phyloP scores from a whole-genome alignment of 2,113 vertebrate genomes.

The Microcebus tavaratra region DNA sequence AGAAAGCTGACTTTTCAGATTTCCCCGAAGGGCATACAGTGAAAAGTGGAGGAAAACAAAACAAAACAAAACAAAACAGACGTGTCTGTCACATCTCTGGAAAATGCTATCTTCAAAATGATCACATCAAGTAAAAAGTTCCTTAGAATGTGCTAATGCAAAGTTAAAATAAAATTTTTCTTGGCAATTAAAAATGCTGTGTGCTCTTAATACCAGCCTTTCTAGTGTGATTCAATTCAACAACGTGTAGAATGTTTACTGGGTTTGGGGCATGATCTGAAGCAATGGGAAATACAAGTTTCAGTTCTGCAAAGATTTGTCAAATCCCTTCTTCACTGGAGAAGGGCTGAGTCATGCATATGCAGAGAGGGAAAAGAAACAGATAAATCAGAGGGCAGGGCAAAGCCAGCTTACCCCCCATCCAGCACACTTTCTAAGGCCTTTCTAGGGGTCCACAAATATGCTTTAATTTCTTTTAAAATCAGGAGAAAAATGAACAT shows the following conservation, averaged over 20 bases:
- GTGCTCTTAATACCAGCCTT: accelerated
- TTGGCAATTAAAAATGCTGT: background rate
- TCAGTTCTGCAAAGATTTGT: accelerated
- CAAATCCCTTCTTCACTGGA: accelerated
- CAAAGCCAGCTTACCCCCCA: accelerated
- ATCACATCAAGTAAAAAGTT: accelerated
- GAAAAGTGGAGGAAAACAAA: accelerated
- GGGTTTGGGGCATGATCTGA: accelerated
- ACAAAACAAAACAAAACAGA: accelerated
- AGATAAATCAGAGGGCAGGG: accelerated
- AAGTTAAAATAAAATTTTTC: background rate
- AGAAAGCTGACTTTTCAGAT: accelerated
- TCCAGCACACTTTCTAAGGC: accelerated
- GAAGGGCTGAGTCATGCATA: accelerated
- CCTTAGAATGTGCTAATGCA: no score
- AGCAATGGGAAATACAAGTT: accelerated
- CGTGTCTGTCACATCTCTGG: accelerated
- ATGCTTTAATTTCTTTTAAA: background rate
- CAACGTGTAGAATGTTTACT: accelerated
- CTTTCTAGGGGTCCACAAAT: accelerated
- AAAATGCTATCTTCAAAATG: accelerated
- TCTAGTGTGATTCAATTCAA: accelerated
- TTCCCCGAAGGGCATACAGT: accelerated
- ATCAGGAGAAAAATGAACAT: background rate
- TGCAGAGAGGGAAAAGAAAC: accelerated